Conservation (phyloP, 30 jellyfish, hydroid and myxozoan species). For the Aurelia sp. region DNA sequence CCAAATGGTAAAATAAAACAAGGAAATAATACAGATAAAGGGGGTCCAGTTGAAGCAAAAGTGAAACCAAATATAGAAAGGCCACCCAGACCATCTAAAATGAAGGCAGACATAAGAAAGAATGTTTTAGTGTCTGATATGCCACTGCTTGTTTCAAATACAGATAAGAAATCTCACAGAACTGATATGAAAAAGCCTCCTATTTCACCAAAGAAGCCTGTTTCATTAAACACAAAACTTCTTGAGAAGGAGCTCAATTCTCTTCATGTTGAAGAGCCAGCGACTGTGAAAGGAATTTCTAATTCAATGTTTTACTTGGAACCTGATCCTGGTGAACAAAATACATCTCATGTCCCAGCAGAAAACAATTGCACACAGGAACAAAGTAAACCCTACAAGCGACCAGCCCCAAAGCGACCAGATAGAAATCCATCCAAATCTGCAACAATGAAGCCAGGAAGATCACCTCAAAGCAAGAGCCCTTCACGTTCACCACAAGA, state of each 20-base stretch:
- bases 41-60: neutral
- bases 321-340: neutral
- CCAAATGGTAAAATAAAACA: neutral
- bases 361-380: neutral
- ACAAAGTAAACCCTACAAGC: neutral
- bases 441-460: neutral
- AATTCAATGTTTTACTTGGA: slow-evolving; percentile 16
- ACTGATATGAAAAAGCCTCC: too few species aligned
- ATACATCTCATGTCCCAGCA: neutral
- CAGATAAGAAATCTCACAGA: neutral
- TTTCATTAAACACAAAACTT: slow-evolving; percentile 42
- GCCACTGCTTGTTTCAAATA: slow-evolving; percentile 56
- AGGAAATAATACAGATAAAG: neutral
- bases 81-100: slow-evolving; percentile 23
- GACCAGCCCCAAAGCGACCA: slow-evolving; percentile 71
- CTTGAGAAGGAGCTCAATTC: slow-evolving; percentile 46
- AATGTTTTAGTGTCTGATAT: slow-evolving; percentile 27
- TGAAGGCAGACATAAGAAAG: neutral
- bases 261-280: neutral
- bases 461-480: neutral
- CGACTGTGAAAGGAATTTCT: neutral
- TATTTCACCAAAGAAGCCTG: slow-evolving; percentile 2
- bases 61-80: slow-evolving; percentile 5
- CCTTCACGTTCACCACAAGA: slow-evolving; percentile 30
- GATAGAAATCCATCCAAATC: slow-evolving; percentile 28